Base-by-base conservation (phyloP, 2,888 invertebrate genomes). In the Thereva nobilitata region DNA sequence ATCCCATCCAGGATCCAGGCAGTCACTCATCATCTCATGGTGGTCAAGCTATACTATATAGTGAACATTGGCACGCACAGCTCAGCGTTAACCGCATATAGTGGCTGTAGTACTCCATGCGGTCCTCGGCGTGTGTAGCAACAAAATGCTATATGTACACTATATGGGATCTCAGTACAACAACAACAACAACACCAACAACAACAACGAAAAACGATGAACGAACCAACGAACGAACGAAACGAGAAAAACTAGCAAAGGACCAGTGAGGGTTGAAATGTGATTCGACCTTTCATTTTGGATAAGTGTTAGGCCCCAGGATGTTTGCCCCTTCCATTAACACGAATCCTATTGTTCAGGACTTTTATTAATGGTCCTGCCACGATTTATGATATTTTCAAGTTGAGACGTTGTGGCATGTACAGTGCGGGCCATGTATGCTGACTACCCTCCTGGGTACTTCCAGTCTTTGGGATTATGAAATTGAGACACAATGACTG, bases 351-450 rank as follows among this genome's bases (percentile, higher is more conserved):
- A 64, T 56, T 68, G 64, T 59, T 64, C 49, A 40, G 23, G 53
- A 68, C 64, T 68, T 68, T 64, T 64, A 64, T 68, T 68, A 65
- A 68, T 68, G 64, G 52, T 59, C 50, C 49, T 53, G 57, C 44
- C 44, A 64, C 57, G 64, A 68, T 68, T 68, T 68, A 68, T 68
- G 67, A 64, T 56, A 41, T 49, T 49, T 42, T 50, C 35, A 61
- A 53, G 44, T 53, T 54, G 54, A 64, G 38, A 44, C 10, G 44
- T 8, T 42, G 42, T 8, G 42, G 7, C 23, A 23, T 23, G 23
- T 23, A 23, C 23, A 23, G 23, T 23, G 23, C 23, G 23, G 23
- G 23, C 23, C 23, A 23, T 23, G 23, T 23, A 23, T 23, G 23
- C 23, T 23, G 23, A 23, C 23, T 23, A 23, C 23, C 23, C 23